Evolutionary conservation across 2,888 invertebrate genomes (phyloP), one percentile per base, ranked within the genome.

Genomic region (Tetragonisca angustula): DNA sequence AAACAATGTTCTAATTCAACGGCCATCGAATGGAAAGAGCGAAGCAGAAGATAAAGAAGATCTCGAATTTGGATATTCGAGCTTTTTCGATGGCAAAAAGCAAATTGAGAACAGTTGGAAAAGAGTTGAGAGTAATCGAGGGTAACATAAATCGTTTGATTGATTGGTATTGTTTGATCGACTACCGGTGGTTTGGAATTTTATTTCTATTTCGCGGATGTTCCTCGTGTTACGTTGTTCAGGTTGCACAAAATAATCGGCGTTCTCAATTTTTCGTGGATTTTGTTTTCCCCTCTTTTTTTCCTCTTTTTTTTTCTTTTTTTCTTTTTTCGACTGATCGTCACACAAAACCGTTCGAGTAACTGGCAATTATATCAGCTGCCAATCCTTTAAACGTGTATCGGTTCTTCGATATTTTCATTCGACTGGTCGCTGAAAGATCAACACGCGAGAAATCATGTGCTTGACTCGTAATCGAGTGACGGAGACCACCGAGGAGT

Each of bases 91-190:
- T n/a, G 43, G 21, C 6, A 13, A 27, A 56, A 50, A 4, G 49
- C 17, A 62, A 72, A 72, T 62, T 21, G 72, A 24, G 19, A 70
- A 70, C 50, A 2, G 5, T 71, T 15, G 6, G 2, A 6, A 43
- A 19, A 43, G 13, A 4, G 15, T 27, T 2, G 32, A 36, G 6
- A 56, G 61, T 15, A 49, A 49, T 36, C 72, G 72, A 59, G 59
- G 6, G 13, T 27, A 27, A 61, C n/a, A 17, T 21, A 49, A 72
- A 72, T 49, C 61, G 61, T 49, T 50, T 21, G 61, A 61, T 24
- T 15, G 49, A 49, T 27, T 27, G 43, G n/a, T 24, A 62, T 62
- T 62, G 61, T 61, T 72, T 62, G 49, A 72, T 61, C 49, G 27
- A 61, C 21, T 15, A 19, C 27, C 61, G 2, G 2, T 17, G 49